These are phyloP conservation scores for Diarsia rubi DNA, from an alignment of 2,888 invertebrate genomes.

Conservation along the genomic window DNA sequence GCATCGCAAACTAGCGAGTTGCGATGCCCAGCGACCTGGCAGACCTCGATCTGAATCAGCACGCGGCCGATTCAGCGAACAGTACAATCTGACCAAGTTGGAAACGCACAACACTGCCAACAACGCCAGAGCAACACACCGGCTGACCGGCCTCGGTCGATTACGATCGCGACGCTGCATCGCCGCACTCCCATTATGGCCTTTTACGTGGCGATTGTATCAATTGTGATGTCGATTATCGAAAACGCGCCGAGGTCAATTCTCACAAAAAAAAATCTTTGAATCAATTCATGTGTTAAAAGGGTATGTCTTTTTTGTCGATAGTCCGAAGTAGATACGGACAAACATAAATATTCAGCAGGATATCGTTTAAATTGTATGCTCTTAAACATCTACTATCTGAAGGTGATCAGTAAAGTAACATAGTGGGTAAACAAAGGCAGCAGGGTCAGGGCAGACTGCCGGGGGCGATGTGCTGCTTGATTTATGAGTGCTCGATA, in stretches of 20 bases:
- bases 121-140: slow-evolving; percentile 66
- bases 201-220: slow-evolving; percentile 84
- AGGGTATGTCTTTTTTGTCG: slow-evolving; percentile 74
- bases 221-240: slow-evolving; percentile 82
- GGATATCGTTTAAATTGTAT: slow-evolving; percentile 74
- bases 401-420: slow-evolving; percentile 79
- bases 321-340: slow-evolving; percentile 70
- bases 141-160: slow-evolving; percentile 70
- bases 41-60: slow-evolving; percentile 87
- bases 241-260: slow-evolving; percentile 83
- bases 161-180: slow-evolving; percentile 79
- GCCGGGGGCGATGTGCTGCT: slow-evolving; percentile 83
- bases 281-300: slow-evolving; percentile 78
- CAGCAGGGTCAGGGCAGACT: slow-evolving; percentile 81
- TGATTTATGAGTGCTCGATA: slow-evolving; percentile 87
- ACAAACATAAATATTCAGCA: slow-evolving; percentile 74
- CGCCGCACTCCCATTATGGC: slow-evolving; percentile 80
- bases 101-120: slow-evolving; percentile 71
- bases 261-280: slow-evolving; percentile 77
- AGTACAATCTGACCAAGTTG: slow-evolving; percentile 77
- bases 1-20: slow-evolving; percentile 74
- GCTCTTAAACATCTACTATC: slow-evolving; percentile 76
- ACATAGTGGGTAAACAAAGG: slow-evolving; percentile 82
- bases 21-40: slow-evolving; percentile 79
- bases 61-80: slow-evolving; percentile 82